Evolutionary conservation across 2,113 vertebrate genomes (phyloP).

Genomic region (Bettongia penicillata): DNA sequence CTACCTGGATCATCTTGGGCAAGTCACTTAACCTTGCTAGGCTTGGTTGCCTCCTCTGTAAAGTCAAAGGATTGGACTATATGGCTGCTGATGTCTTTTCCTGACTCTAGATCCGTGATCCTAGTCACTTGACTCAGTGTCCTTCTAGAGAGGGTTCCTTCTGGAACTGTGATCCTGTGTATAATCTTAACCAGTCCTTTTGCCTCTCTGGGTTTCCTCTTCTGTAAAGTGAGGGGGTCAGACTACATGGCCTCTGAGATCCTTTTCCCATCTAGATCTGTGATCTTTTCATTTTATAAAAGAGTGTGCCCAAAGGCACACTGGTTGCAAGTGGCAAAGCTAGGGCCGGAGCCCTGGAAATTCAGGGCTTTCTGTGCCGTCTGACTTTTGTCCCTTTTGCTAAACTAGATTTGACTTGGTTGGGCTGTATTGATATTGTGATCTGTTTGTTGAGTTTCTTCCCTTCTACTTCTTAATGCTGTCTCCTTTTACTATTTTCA

Average conservation of each 20-base stretch:
- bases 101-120: neutral
- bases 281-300: neutral
- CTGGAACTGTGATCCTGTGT: too few species aligned
- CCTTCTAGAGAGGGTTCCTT: neutral
- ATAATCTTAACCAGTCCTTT: too few species aligned
- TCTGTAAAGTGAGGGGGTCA: too few species aligned
- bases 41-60: neutral
- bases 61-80: neutral
- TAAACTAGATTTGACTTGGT: neutral
- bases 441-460: neutral
- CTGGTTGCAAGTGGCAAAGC: neutral
- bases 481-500: neutral
- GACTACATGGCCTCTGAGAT: too few species aligned
- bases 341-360: neutral
- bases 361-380: neutral
- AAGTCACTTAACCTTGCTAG: neutral
- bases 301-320: neutral
- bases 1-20: neutral
- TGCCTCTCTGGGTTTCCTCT: too few species aligned
- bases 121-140: neutral
- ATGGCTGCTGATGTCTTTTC: neutral
- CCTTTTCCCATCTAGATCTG: neutral
- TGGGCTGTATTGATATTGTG: neutral
- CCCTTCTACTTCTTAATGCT: neutral
- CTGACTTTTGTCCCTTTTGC: neutral